phyloP scores from a whole-genome alignment of 2,113 vertebrate genomes.

The Hipposideros armiger region DNA sequence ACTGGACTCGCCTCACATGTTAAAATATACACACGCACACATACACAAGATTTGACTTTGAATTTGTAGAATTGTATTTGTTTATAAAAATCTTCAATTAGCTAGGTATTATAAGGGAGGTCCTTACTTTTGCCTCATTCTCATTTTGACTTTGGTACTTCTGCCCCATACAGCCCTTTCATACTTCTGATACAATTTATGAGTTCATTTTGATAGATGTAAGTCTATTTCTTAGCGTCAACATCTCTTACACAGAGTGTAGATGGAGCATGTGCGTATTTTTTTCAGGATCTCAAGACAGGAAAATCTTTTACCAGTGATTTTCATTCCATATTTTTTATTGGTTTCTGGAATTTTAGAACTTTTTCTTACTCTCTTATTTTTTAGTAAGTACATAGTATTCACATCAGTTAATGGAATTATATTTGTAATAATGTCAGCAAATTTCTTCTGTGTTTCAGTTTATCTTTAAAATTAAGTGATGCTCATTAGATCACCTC shows the following conservation, averaged over 20 bases:
- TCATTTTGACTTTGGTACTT: conserved; percentile 35
- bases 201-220: background rate
- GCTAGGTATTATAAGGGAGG: background rate
- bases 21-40: background rate
- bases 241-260: background rate
- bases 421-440: conserved; percentile 27
- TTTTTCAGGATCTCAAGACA: conserved; percentile 41
- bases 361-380: conserved; percentile 19
- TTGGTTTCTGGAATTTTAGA: conserved; percentile 9
- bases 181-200: conserved; percentile 16
- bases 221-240: background rate
- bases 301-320: background rate
- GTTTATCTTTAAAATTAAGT: conserved; percentile 54
- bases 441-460: conserved; percentile 39
- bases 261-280: background rate
- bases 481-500: background rate
- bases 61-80: background rate
- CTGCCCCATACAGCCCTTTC: background rate
- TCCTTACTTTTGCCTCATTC: conserved; percentile 19
- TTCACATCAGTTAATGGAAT: conserved; percentile 50
- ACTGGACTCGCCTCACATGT: background rate
- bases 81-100: background rate
- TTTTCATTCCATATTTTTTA: conserved; percentile 18
- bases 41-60: background rate
- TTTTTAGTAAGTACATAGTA: conserved; percentile 54